Evolutionary conservation across 2,113 vertebrate genomes (phyloP).

Genomic region (Chroicocephalus ridibundus): DNA sequence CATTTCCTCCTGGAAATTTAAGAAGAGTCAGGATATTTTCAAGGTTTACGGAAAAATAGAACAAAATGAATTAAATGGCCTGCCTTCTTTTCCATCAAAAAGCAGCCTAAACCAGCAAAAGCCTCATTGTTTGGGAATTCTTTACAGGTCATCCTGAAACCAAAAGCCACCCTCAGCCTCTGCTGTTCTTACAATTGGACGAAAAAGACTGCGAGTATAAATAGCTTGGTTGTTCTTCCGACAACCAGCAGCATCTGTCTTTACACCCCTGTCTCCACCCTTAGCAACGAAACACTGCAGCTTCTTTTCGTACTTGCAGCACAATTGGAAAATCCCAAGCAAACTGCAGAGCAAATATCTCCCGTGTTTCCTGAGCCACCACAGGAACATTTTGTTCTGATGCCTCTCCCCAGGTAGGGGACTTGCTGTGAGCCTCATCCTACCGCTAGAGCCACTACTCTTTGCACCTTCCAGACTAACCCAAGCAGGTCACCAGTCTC

Average conservation of each 20-base stretch:
- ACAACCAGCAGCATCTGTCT: conserved; percentile 10
- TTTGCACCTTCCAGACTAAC: not conserved
- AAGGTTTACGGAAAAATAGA: not conserved
- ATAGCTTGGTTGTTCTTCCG: not conserved
- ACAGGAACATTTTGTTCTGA: fast-evolving
- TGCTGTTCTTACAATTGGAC: not conserved
- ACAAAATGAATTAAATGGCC: not conserved
- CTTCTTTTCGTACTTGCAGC: not conserved
- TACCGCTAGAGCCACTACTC: not conserved
- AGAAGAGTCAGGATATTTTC: not conserved
- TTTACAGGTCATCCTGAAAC: not conserved
- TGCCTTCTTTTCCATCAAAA: not conserved
- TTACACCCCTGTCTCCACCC: not conserved
- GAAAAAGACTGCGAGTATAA: not conserved
- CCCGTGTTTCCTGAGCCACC: not conserved
- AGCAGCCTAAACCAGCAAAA: not conserved
- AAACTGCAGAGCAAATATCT: not conserved
- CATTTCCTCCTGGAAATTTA: not conserved
- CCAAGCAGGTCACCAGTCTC: not conserved
- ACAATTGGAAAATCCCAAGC: not conserved
- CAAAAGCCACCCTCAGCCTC: not conserved
- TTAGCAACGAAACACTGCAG: not conserved
- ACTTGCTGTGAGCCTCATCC: not conserved
- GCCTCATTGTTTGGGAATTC: not conserved
- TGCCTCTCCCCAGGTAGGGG: not conserved